Base-by-base conservation (phyloP, 2,113 vertebrate genomes). In the Xenopus laevis region DNA sequence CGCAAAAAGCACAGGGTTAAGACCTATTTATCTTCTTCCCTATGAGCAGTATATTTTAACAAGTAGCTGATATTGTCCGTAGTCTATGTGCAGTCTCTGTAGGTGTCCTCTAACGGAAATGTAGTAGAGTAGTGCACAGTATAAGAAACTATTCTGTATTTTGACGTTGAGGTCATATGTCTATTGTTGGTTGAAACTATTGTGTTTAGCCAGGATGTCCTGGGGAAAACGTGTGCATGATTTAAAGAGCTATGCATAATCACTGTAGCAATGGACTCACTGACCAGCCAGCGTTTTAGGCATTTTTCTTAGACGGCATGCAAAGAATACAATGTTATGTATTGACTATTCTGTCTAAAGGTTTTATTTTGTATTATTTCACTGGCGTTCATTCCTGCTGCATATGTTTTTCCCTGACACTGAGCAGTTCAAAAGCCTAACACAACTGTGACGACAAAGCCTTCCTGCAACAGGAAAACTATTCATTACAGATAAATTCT, bases 161-260 rank as follows among this genome's bases (percentile, higher is more conserved):
- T 50, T 13, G 47, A 50, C 12, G 47, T 50, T 50, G 88, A 88
- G 82, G 82, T 84, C 87, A 88, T 79, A 61, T 80, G 81, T 79
- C 85, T 83, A 88, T 91, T 92, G 89, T 92, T 92, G 84, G 90
- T 88, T 86, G 86, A 83, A 84, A 84, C 91, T 92, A 96, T 96
- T 97, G 89, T 92, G 87, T 89, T 83, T 88, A 91, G 91, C 87
- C 97, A 98, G 96, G 97, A 98, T 98, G 95, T 98, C 96, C 97
- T 98, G 96, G 92, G 90, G 86, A 91, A 93, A 88, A 83, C 88
- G 82, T 62, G 71, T 83, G 83, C 72, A 72, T 80, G 80, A 60
- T 81, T 80, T 84, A 45, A 80, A 83, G 81, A 79, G 78, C 79
- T 82, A 83, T 77, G 79, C 79, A 80, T 82, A 80, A 85, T 78